phyloP scores from a whole-genome alignment of 2,797 vertebrate species.

The Oreortyx pictus region DNA sequence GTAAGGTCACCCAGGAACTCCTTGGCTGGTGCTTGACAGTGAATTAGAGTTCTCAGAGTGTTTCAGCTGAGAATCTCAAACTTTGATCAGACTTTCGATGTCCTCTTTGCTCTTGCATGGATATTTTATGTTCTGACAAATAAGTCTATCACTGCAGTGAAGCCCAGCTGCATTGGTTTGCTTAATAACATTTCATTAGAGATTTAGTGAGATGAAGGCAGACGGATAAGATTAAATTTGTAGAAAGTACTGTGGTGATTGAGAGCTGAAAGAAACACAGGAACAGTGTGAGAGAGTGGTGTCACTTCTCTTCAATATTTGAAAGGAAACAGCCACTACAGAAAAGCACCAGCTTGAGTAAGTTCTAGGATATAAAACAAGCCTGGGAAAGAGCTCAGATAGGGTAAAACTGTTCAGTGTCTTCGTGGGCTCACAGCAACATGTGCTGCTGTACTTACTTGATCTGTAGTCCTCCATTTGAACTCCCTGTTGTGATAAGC shows the following conservation, averaged over 20 bases:
- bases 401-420: not conserved
- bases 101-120: not conserved
- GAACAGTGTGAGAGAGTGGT: not conserved
- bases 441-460: not conserved
- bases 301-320: not conserved
- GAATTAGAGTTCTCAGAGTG: constrained; percentile 2
- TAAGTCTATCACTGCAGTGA: not conserved
- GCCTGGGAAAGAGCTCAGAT: not conserved
- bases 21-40: constrained; percentile 6
- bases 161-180: not conserved
- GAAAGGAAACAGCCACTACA: not conserved
- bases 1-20: constrained; percentile 34
- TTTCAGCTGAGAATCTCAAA: constrained; percentile 24
- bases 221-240: not conserved
- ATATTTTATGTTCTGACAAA: constrained; percentile 10
- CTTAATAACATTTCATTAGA: not conserved
- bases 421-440: not conserved
- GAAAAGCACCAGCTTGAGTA: not conserved
- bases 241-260: not conserved
- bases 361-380: not conserved
- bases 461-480: not conserved
- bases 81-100: not conserved
- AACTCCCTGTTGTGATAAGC: not conserved
- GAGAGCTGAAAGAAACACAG: not conserved
- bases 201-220: not conserved